phyloP scores from a whole-genome alignment of 2,797 vertebrate species.

The Acropternis orthonyx region DNA sequence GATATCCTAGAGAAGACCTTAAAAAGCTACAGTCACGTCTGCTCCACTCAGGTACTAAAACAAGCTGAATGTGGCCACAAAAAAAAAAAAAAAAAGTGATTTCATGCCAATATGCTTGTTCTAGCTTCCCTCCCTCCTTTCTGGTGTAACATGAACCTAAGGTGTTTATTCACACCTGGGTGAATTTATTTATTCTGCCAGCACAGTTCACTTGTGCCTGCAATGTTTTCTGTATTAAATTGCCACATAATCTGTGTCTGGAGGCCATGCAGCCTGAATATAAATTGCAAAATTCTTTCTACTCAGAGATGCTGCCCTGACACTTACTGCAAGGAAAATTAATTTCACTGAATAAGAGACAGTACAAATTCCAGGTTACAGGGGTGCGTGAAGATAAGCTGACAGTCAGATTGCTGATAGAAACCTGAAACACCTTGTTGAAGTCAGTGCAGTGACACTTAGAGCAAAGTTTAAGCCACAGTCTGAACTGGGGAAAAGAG shows the following conservation, averaged over 20 bases:
- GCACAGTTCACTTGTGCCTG: not conserved
- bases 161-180: not conserved
- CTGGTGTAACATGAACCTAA: not conserved
- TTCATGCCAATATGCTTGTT: not conserved
- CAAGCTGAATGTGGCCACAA: not conserved
- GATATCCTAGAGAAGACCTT: not conserved
- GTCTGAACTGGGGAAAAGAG: not conserved
- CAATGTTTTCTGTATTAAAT: not conserved
- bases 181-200: slow-evolving; percentile 4
- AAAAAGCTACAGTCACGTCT: not conserved
- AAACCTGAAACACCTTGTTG: not conserved
- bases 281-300: not conserved
- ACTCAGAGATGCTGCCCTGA: not conserved
- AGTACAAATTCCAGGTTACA: slow-evolving; percentile 45
- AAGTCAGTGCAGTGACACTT: not conserved
- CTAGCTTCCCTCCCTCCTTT: not conserved
- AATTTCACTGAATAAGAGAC: slow-evolving; percentile 25
- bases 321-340: not conserved
- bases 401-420: not conserved
- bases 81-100: not conserved
- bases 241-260: not conserved
- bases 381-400: not conserved
- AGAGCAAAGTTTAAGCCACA: not conserved
- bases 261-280: not conserved
- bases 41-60: not conserved